Evolutionary conservation across 2,888 invertebrate genomes (phyloP), one percentile per base, ranked within the genome.

Genomic region (Orchesella flavescens): DNA sequence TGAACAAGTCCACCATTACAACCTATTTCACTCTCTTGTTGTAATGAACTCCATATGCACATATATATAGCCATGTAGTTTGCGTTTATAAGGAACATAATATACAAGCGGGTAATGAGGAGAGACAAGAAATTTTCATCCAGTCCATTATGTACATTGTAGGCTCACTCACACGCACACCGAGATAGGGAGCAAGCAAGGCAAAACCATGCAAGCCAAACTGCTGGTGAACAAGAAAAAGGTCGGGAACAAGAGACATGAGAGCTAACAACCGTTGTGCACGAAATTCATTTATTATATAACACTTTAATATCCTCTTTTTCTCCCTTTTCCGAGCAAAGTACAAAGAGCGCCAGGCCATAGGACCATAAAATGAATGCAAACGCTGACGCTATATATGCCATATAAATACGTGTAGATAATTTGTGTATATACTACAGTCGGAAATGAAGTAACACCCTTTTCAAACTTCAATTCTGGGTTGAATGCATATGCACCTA

Each of bases 41-140:
- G 59, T 77, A 68, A 77, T 77, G 57, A 77, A 77, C 55, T 77
- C 59, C 10, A 19, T 46, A 24, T 21, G 23, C 46, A 44, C 46
- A 43, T 12, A 57, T 57, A 53, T 57, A 71, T 17, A 55, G n/a
- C 24, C 53, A 5, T 49, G 13, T 17, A 49, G 13, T 34, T n/a
- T 17, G 44, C 7, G 44, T 68, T 34, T 55, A 72, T 10, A 53
- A 53, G 57, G 65, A 34, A 75, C 61, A n/a, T 19, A 46, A 34
- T 71, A 34, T 71, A 76, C 59, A 59, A 72, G 43, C 61, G 66
- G 83, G 78, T 78, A 73, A 83, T 78, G 79, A 79, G 79, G 74
- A 74, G 65, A 84, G 74, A 84, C 78, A 75, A 73, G 83, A 57
- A 84, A 84, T 84, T 78, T 79, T 78, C 74, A 84, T 69, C 74